Evolutionary conservation across 1,140 invertebrate genomes (phyloP), one percentile per base, ranked within the genome.

Genomic region (Lamellibrachia luymesi): DNA sequence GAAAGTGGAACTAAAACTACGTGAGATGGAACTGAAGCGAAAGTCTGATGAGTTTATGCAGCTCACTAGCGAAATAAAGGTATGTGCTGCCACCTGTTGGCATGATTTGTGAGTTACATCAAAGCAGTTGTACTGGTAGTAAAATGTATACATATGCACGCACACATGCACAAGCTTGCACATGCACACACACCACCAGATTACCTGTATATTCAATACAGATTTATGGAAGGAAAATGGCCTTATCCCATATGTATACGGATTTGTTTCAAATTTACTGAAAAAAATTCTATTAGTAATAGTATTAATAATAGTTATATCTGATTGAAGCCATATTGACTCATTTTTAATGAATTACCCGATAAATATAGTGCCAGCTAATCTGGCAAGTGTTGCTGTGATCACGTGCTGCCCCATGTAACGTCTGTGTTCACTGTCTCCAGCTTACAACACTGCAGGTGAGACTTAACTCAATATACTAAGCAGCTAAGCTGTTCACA

Each of bases 21-120:
- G 98, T 93, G 97, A 98, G 94, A 97, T 98, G 1, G 98, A 98
- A 95, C 97, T 98, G 13, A 98, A 98, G 94, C 97, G 97, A 94
- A 97, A 98, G 94, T 97, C 97, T 91, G 98, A 98, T 93, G 97
- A 98, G 49, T 97, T 98, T 51, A 97, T 98, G 94, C 98, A 98
- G 92, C 97, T 98, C 64, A 98, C 97, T 93, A 98, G 97, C 95
- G 98, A 98, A 97, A 97, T 98, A 95, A 97, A 96, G 93, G 90
- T 93, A 91, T 80, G 64, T 80, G 64, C 64, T 80, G 64, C 64
- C 64, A 4, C 13, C 64, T 92, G 93, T 92, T 92, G 50, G 49
- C 90, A 17, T 93, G 80, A 56, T 51, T 51, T 56, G 38, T 91
- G 64, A 51, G 27, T 92, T 25, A n/a, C 51, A 51, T 50, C 25